Evolutionary conservation across 2,888 invertebrate species (phyloP), one percentile per base, ranked within the genome.

Genomic region (Lacanobia oleracea): DNA sequence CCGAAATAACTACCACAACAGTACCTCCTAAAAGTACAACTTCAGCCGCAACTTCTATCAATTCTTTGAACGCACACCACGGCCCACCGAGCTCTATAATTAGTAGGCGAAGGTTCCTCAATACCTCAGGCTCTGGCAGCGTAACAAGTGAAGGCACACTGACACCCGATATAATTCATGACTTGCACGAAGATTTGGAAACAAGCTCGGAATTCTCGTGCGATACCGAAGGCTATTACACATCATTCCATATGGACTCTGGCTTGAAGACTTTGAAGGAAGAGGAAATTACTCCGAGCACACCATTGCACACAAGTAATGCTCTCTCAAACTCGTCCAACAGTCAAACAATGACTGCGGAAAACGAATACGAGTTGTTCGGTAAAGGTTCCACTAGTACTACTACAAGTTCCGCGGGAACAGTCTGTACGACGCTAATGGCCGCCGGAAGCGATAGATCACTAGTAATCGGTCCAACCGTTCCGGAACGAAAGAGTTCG

Each of bases 221-320:
- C 90, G 99, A 99, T 90, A 99, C 99, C 1, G 99, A 99, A 94
- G 99, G 99, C 10, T 99, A 99, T 93, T 99, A 99, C 92, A 99
- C 99, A 0, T 99, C 99, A 27, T 99, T 99, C 96, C 99, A 99
- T 93, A 98, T 98, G 97, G 99, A 99, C 93, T 99, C 99, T 70
- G 99, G 99, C 0, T 93, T 99, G 78, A 98, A 98, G 89, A 98
- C 98, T 0, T 94, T 98, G 18, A 97, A 98, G 89, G 98, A 98
- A 93, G 96, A 97, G 79, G 94, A 96, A 80, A 87, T 94, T 60
- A 93, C 94, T 56, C 97, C 97, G 0, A 97, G 97, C 79, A 97
- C 97, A 37, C 98, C 98, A 1, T 91, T 98, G 89, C 98, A 98
- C 90, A 97, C 97, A 16, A 97, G 97, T 60, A 97, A 97, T 61